These are phyloP conservation scores for Agriotes lineatus DNA, from an alignment of 2,888 invertebrate genomes.

Conservation along the genomic window DNA sequence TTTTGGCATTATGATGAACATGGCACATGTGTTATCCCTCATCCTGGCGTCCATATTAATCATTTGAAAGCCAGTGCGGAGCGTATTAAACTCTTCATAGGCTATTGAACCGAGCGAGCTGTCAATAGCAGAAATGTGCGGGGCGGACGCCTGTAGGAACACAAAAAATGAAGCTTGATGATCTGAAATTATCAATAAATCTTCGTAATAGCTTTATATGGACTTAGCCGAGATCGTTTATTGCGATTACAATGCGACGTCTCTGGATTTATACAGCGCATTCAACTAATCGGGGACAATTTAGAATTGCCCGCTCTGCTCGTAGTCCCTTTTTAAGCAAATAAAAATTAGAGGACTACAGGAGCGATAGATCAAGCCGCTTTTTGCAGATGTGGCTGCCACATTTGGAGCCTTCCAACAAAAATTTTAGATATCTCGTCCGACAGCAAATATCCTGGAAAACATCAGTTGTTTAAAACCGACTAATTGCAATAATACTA, in stretches of 20 bases:
- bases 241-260: conserved; percentile 31
- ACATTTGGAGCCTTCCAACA: no score
- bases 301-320: conserved; percentile 2
- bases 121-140: conserved; percentile 42
- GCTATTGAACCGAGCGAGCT: conserved; percentile 43
- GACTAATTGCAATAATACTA: no score
- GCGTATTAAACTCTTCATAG: conserved; percentile 40
- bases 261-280: conserved; percentile 19
- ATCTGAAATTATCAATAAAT: conserved; percentile 45
- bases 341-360: no score
- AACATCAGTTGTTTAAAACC: no score
- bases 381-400: no score
- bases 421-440: no score
- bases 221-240: conserved; percentile 31
- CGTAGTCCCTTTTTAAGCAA: not conserved
- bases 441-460: no score
- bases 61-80: conserved; percentile 36
- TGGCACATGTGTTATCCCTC: conserved; percentile 41
- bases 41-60: conserved; percentile 39
- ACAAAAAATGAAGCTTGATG: conserved; percentile 37
- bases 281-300: conserved; percentile 17
- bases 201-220: conserved; percentile 41
- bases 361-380: no score
- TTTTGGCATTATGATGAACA: conserved; percentile 30
- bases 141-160: conserved; percentile 33